These are phyloP conservation scores for Cryptus armator DNA, from an alignment of 2,888 invertebrate species.

Conservation along the genomic window DNA sequence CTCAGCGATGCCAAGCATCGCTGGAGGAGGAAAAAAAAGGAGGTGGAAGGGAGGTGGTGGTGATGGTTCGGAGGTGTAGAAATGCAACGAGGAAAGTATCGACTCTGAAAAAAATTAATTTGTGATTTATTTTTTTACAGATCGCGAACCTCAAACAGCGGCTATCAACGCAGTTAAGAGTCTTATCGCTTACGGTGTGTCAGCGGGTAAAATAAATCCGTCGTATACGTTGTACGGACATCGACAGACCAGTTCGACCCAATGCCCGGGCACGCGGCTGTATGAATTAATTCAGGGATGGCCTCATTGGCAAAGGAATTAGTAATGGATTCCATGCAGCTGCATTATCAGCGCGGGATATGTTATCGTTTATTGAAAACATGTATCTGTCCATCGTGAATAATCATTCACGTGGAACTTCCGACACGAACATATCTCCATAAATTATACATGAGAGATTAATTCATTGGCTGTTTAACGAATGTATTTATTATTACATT, in stretches of 20 bases:
- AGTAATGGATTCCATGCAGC: constrained; percentile 7
- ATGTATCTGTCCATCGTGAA: not conserved
- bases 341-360: not conserved
- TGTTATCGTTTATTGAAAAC: too few relatives aligned
- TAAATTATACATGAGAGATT: not conserved
- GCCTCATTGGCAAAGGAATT: constrained; percentile 73
- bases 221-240: constrained; percentile 90
- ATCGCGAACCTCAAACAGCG: constrained; percentile 73
- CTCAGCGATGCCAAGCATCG: not conserved
- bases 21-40: too few relatives aligned
- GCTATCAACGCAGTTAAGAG: constrained; percentile 87
- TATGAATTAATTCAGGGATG: constrained; percentile 78
- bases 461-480: not conserved
- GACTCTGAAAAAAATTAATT: not conserved
- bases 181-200: constrained; percentile 88
- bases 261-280: constrained; percentile 79
- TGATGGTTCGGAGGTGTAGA: constrained; percentile 1
- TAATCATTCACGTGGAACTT: not conserved
- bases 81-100: not conserved
- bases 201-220: constrained; percentile 87
- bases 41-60: too few relatives aligned
- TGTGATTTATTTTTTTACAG: constrained; percentile 64
- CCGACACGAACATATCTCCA: too few relatives aligned
- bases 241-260: constrained; percentile 75
- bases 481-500: constrained; percentile 7